These are phyloP conservation scores for Sorex maritimensis DNA, from an alignment of 2,797 vertebrate species.

Conservation along the genomic window DNA sequence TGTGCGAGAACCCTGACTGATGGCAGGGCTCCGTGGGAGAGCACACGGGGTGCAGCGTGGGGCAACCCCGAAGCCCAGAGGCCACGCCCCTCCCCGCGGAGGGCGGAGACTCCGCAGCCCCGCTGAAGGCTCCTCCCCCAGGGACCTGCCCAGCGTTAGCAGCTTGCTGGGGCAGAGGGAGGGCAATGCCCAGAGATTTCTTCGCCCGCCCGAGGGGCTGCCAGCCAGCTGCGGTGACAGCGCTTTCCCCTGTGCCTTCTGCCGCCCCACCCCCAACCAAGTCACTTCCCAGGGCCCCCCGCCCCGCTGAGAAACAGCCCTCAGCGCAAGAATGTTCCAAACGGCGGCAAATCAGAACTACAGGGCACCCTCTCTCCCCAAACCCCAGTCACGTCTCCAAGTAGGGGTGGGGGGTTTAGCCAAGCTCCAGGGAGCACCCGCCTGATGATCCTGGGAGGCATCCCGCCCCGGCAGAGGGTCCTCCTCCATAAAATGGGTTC, in stretches of 20 bases:
- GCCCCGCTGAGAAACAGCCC: neutral
- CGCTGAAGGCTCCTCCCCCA: too few species aligned
- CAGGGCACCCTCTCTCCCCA: neutral
- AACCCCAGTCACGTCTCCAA: neutral
- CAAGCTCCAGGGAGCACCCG: neutral
- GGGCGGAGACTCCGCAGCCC: too few species aligned
- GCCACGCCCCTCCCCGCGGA: too few species aligned
- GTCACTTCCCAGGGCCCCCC: neutral
- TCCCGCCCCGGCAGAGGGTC: neutral
- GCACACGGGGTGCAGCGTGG: too few species aligned
- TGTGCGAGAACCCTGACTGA: too few species aligned
- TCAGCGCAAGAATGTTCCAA: neutral
- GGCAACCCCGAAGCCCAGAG: too few species aligned
- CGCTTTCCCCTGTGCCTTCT: neutral
- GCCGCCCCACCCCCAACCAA: neutral
- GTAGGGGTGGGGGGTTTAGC: too few species aligned
- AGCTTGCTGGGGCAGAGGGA: too few species aligned
- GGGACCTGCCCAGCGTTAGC: too few species aligned
- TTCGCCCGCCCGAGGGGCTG: neutral
- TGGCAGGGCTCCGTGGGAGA: too few species aligned
- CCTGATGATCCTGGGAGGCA: too few species aligned
- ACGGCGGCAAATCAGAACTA: neutral
- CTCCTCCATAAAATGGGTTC: neutral
- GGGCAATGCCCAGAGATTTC: too few species aligned
- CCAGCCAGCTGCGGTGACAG: neutral